These are phyloP conservation scores for Sebastes hubbsi DNA, from an alignment of 2,797 vertebrate genomes.

Conservation along the genomic window DNA sequence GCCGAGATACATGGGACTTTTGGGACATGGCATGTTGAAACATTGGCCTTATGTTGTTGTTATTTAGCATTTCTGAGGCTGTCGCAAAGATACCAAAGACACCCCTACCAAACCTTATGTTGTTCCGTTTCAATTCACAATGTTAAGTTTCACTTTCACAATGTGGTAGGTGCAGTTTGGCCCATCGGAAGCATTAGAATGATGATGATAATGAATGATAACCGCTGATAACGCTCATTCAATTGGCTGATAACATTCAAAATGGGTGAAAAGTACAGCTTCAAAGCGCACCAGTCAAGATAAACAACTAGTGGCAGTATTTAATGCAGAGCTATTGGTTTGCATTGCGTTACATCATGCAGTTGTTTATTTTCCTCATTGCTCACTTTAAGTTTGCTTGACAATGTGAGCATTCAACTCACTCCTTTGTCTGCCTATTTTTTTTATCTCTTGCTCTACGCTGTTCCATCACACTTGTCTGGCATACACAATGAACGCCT, in stretches of 20 bases:
- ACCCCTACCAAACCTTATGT: no score
- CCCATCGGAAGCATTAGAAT: no score
- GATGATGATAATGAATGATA: no score
- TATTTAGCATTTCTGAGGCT: no score
- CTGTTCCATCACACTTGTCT: not conserved
- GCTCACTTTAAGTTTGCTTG: not conserved
- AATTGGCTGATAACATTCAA: not conserved
- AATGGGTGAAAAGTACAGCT: not conserved
- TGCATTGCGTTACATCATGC: slow-evolving; percentile 2
- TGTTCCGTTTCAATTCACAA: no score
- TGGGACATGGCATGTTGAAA: no score
- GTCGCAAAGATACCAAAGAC: no score
- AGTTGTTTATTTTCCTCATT: not conserved
- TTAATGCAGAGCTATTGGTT: not conserved
- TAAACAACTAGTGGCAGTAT: not conserved
- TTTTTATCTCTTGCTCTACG: not conserved
- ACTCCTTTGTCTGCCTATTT: not conserved
- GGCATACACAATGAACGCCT: not conserved
- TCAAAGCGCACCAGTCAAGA: not conserved
- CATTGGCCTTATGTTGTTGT: no score
- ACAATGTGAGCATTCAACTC: not conserved
- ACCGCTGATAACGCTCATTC: no score
- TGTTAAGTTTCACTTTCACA: no score
- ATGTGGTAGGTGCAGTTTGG: no score
- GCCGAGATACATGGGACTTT: no score